Percentiles rank a stretch among this genome's conserved stretches.
These are phyloP conservation scores for Halichoerus grypus DNA, from an alignment of 2,113 vertebrate genomes.

Conservation along the genomic window DNA sequence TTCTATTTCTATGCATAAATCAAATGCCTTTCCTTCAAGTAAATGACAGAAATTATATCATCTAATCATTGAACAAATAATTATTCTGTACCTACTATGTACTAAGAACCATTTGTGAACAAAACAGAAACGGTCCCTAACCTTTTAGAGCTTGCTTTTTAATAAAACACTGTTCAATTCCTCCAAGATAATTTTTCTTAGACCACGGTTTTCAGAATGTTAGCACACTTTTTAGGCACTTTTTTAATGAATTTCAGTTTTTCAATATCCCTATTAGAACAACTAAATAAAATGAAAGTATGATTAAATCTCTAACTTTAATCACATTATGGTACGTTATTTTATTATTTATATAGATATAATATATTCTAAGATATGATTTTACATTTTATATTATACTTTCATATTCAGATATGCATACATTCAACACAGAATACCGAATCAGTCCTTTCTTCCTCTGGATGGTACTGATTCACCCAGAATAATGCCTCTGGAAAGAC, in stretches of 20 bases:
- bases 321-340: not conserved
- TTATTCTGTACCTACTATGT: not conserved
- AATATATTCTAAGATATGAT: not conserved
- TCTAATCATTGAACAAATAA: not conserved
- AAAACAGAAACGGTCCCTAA: not conserved
- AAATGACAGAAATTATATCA: not conserved
- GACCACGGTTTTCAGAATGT: not conserved
- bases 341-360: not conserved
- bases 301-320: not conserved
- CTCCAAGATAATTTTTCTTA: not conserved
- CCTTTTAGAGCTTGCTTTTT: not conserved
- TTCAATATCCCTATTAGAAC: not conserved
- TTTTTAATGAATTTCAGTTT: constrained; percentile 14
- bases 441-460: not conserved
- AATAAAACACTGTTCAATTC: not conserved
- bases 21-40: constrained; percentile 13
- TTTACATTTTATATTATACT: not conserved
- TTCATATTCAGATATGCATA: not conserved
- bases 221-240: not conserved
- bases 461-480: not conserved
- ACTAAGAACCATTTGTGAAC: not conserved
- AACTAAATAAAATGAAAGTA: not conserved
- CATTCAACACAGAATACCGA: not conserved
- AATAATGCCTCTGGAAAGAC: not conserved
- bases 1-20: constrained; percentile 13